Base-by-base conservation (phyloP, 2,888 invertebrate genomes). In the Melanotus villosus region DNA sequence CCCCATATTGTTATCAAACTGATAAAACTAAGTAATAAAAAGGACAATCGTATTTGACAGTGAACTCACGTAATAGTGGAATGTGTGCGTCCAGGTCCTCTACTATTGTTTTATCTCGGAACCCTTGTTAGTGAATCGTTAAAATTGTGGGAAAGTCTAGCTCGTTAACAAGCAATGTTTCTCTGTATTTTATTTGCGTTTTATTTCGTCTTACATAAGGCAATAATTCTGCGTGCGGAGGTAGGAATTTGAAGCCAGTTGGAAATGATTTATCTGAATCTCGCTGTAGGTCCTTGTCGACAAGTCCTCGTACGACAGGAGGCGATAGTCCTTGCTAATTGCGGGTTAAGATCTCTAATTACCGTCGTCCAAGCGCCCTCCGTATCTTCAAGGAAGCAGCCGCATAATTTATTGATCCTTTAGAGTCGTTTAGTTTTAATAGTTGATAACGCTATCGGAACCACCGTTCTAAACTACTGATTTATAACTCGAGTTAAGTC, bases 271-370 rank as follows among this genome's bases (percentile, higher is more conserved):
- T 67, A 67, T 67, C 62, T 23, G 45, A 10, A 19, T 45, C 41
- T 54, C 45, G 68, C 63, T 68, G 68, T 47, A 59, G 62, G 63
- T 68, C 63, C 36, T 26, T 68, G 63, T 62, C 63, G 57, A 63
- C 58, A 58, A 68, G 57, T 63, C 38, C 57, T 74, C 73, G 73
- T 75, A 74, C 75, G 76, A 74, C 75, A 71, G 68, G 65, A 73
- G 72, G 73, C 75, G 76, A 78, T 79, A 77, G 73, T 63, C 63
- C 71, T 73, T 74, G 73, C 76, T 77, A 76, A 77, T 77, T 73
- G 75, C 71, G 63, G 69, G 71, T 73, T 76, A 73, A 69, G 72
- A 74, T 77, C 74, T 73, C 76, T 76, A 78, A 76, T 76, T 76
- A 75, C 73, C 73, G 72, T 65, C 66, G 62, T 38, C 54, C 38